Conservation (phyloP, 1,140 invertebrate genomes). For the Campodea augens region DNA sequence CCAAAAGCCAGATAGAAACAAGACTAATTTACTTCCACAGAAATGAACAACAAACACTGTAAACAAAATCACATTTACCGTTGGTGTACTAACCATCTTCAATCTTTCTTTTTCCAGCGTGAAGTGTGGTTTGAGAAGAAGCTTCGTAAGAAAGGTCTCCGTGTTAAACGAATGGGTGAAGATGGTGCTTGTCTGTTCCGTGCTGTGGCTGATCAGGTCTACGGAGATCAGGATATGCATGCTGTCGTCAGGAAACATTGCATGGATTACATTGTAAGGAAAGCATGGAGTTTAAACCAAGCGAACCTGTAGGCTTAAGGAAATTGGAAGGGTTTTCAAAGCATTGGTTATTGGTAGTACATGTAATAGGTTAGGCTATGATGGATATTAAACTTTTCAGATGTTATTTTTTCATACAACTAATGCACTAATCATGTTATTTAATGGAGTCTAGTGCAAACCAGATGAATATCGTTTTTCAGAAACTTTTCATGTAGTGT, state of each 20-base stretch:
- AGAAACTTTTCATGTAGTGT: too few species aligned
- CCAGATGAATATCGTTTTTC: too few species aligned
- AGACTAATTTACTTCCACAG: not conserved
- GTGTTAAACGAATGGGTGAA: conserved; percentile 74
- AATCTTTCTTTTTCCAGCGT: conserved; percentile 23
- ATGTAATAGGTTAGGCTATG: too few species aligned
- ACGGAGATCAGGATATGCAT: conserved; percentile 87
- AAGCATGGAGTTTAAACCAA: too few species aligned
- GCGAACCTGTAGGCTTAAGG: too few species aligned
- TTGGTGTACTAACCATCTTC: not conserved
- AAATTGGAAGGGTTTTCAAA: too few species aligned
- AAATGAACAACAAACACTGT: not conserved
- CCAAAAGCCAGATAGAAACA: too few species aligned
- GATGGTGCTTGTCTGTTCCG: conserved; percentile 87
- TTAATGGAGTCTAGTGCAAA: too few species aligned
- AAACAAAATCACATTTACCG: not conserved
- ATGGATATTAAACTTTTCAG: too few species aligned
- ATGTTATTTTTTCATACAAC: too few species aligned
- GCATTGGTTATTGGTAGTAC: too few species aligned
- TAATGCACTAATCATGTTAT: too few species aligned
- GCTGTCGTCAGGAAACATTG: conserved; percentile 61
- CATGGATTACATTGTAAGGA: conserved; percentile 79
- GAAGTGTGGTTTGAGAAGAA: conserved; percentile 50
- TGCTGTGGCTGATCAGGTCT: conserved; percentile 81
- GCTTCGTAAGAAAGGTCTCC: conserved; percentile 50